phyloP scores from a whole-genome alignment of 23 tunicate species.

The Styela clava region DNA sequence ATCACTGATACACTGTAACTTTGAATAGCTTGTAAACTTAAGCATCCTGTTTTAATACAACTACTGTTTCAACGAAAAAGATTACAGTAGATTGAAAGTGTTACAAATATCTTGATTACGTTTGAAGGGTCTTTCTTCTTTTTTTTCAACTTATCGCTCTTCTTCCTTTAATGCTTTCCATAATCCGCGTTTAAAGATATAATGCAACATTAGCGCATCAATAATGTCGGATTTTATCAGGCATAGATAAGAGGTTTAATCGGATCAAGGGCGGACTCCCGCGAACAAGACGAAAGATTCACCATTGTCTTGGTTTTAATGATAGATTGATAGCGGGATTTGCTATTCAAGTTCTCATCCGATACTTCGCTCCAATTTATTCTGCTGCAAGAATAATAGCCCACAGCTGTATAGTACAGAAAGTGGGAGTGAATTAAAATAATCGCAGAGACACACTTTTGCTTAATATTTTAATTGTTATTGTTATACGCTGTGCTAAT shows the following conservation, averaged over 20 bases:
- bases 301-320: background rate
- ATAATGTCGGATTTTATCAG: background rate
- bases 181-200: background rate
- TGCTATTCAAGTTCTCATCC: background rate
- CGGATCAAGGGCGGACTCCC: background rate
- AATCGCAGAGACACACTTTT: no score
- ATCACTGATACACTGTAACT: no score
- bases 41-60: no score
- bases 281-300: background rate
- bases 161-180: background rate
- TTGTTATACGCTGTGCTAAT: no score
- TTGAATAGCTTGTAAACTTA: no score
- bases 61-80: no score
- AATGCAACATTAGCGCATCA: background rate
- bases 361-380: no score
- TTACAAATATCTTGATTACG: no score
- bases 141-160: background rate
- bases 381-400: no score
- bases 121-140: background rate
- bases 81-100: no score
- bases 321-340: background rate
- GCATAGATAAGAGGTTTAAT: background rate
- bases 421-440: no score
- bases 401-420: background rate
- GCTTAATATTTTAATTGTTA: no score